These are phyloP conservation scores for Hylaeus volcanicus DNA, from an alignment of 1,140 invertebrate species.

Conservation along the genomic window DNA sequence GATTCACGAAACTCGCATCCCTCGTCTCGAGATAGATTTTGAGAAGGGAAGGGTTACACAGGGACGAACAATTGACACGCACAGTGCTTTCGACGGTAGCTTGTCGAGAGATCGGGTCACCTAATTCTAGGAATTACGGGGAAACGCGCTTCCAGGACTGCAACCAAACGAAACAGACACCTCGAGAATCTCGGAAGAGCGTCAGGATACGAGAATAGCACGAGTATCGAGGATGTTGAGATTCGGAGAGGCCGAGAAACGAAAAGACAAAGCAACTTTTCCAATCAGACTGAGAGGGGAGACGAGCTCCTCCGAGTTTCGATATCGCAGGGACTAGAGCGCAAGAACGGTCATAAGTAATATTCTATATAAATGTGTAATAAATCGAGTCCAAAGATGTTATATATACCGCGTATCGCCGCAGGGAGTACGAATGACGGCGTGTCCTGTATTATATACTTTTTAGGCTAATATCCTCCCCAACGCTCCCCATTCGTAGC, in stretches of 20 bases:
- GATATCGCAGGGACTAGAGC: constrained; percentile 21
- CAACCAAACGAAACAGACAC: not conserved
- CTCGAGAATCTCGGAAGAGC: constrained; percentile 41
- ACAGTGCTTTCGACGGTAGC: constrained; percentile 2
- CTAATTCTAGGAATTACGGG: not conserved
- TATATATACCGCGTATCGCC: constrained; percentile 76
- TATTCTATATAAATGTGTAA: constrained; percentile 79
- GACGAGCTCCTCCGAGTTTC: constrained; percentile 24
- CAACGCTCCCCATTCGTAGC: constrained; percentile 55
- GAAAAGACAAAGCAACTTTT: constrained; percentile 2
- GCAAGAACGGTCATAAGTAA: constrained; percentile 53
- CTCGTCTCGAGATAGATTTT: not conserved
- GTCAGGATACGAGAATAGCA: not conserved
- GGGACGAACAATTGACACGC: not conserved
- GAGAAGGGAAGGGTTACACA: not conserved
- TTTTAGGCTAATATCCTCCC: constrained; percentile 69
- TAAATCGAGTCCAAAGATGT: constrained; percentile 81
- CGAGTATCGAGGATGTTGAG: not conserved
- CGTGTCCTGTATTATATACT: constrained; percentile 79
- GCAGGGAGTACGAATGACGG: constrained; percentile 64
- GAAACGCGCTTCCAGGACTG: constrained; percentile 42
- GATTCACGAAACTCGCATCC: constrained; percentile 2
- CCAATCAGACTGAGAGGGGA: constrained; percentile 48
- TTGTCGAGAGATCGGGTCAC: no score
- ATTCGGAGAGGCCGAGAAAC: no score